Percentiles rank a stretch among this genome's conserved stretches.
phyloP scores from a whole-genome alignment of 2,888 invertebrate genomes.

The Apodemia duryi region DNA sequence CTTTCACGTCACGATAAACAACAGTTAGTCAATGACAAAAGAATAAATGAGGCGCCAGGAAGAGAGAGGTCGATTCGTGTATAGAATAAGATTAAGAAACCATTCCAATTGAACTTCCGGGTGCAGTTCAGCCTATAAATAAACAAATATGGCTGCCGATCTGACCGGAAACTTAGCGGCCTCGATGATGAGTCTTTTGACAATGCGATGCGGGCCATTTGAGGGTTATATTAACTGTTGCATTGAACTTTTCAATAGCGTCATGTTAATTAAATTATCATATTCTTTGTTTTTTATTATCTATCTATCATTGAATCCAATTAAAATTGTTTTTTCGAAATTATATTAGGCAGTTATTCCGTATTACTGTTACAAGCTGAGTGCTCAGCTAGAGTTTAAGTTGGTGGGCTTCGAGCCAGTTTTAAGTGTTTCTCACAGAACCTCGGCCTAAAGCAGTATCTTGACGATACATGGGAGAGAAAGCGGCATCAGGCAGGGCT shows the following conservation, averaged over 20 bases:
- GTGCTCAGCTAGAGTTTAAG: no score
- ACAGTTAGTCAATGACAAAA: conserved; percentile 9
- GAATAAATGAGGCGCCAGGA: conserved; percentile 31
- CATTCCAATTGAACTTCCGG: conserved; percentile 58
- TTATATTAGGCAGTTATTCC: no score
- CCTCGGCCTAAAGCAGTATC: no score
- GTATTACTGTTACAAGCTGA: no score
- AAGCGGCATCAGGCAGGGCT: no score
- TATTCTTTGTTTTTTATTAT: not conserved
- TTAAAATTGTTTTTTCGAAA: no score
- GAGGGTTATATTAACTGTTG: conserved; percentile 3
- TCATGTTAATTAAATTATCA: conserved; percentile 2
- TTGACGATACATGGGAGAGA: no score
- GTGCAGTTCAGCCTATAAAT: conserved; percentile 48
- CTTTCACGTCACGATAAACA: conserved; percentile 2
- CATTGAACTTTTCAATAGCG: not conserved
- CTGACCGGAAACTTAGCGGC: conserved; percentile 51
- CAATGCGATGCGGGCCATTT: conserved; percentile 1
- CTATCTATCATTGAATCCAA: no score
- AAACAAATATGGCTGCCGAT: conserved; percentile 48
- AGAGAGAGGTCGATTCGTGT: conserved; percentile 9
- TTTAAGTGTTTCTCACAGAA: no score
- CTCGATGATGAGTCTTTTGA: conserved; percentile 43
- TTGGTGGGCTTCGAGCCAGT: no score
- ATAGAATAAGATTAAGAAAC: conserved; percentile 47